These are phyloP conservation scores for Hetaerina titia DNA, from an alignment of 2,888 invertebrate genomes.

Conservation along the genomic window DNA sequence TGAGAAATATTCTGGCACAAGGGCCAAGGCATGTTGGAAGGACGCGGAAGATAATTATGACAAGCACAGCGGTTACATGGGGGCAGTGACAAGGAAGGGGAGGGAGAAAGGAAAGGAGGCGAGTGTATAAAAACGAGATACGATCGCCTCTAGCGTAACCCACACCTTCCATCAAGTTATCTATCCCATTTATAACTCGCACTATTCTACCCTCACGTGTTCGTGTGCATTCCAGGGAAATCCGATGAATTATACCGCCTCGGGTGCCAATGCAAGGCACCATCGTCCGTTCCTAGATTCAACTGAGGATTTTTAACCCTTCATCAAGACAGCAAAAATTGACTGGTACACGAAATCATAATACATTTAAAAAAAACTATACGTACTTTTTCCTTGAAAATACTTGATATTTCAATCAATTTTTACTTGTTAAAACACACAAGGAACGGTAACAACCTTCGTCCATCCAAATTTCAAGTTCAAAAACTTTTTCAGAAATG, in stretches of 20 bases:
- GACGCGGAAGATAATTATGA: constrained; percentile 54
- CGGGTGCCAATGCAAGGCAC: neutral
- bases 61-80: constrained; percentile 39
- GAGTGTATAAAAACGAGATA: constrained; percentile 39
- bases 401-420: too few species aligned
- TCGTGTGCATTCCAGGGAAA: neutral
- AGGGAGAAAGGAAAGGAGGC: neutral
- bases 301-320: neutral
- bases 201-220: constrained; percentile 2
- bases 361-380: too few species aligned
- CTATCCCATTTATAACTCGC: neutral
- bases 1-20: constrained; percentile 49
- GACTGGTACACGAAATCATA: too few species aligned
- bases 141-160: constrained; percentile 25
- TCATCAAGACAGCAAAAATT: neutral
- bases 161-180: neutral
- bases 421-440: too few species aligned
- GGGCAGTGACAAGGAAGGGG: constrained; percentile 2
- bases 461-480: too few species aligned
- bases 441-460: too few species aligned
- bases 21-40: constrained; percentile 21
- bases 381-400: too few species aligned
- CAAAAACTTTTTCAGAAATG: too few species aligned
- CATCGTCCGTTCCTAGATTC: too few species aligned
- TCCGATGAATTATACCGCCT: neutral